These are phyloP conservation scores for Platalea minor DNA, from an alignment of 2,797 vertebrate species.

Conservation along the genomic window DNA sequence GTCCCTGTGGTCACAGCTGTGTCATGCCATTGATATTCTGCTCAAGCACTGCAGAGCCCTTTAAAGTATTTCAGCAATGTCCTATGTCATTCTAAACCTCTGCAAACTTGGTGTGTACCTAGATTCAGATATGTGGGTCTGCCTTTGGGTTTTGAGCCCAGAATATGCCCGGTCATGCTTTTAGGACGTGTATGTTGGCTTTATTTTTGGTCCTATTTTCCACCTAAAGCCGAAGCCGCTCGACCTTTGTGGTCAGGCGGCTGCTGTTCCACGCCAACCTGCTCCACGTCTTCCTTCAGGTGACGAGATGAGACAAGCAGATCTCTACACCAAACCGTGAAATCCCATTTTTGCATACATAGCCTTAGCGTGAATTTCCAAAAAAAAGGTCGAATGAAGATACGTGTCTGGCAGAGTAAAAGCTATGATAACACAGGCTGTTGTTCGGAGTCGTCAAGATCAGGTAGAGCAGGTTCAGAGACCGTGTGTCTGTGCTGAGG, in stretches of 20 bases:
- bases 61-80: background rate
- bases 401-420: conserved; percentile 4
- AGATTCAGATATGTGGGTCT: background rate
- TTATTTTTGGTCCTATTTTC: background rate
- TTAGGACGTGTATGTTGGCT: background rate
- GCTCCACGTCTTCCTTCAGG: background rate
- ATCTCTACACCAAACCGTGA: background rate
- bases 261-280: background rate
- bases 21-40: background rate
- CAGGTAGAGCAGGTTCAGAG: conserved; percentile 19
- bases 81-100: background rate
- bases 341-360: background rate
- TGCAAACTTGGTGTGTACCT: background rate
- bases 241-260: background rate
- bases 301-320: background rate
- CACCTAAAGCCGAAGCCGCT: background rate
- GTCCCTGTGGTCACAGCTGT: conserved; percentile 18
- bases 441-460: background rate
- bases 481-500: background rate
- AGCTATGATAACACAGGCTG: background rate
- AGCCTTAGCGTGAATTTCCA: background rate
- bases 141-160: background rate
- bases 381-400: background rate
- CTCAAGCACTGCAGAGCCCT: background rate
- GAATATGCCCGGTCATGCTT: background rate